These are phyloP conservation scores for Drosophila funebris DNA, from an alignment of 1,140 invertebrate species.

Conservation along the genomic window DNA sequence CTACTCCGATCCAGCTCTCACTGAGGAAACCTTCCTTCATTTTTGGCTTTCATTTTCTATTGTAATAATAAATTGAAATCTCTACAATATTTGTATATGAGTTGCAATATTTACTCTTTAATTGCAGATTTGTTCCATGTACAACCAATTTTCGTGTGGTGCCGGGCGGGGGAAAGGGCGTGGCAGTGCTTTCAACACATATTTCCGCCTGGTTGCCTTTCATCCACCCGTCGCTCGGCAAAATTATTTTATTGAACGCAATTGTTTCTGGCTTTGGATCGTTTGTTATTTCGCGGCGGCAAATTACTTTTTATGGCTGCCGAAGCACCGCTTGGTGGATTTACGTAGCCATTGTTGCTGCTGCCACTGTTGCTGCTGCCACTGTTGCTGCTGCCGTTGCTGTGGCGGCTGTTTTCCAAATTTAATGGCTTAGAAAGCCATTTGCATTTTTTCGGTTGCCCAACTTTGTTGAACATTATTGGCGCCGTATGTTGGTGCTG, in stretches of 20 bases:
- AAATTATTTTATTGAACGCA: constrained; percentile 83
- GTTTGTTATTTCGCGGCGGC: constrained; percentile 80
- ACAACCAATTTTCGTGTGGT: neutral
- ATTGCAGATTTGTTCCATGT: constrained; percentile 6
- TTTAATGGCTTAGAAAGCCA: constrained; percentile 83
- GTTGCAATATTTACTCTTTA: constrained; percentile 11
- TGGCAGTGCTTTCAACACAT: constrained; percentile 15
- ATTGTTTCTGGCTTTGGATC: constrained; percentile 81
- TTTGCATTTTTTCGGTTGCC: constrained; percentile 73
- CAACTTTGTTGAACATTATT: constrained; percentile 77
- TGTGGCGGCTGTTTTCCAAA: constrained; percentile 76
- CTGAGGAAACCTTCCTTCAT: neutral
- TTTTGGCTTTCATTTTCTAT: neutral
- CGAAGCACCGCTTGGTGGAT: constrained; percentile 30
- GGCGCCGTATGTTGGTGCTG: constrained; percentile 64
- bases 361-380: neutral
- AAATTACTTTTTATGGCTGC: constrained; percentile 80
- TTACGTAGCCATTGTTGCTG: constrained; percentile 2
- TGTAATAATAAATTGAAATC: constrained; percentile 11
- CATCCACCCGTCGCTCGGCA: constrained; percentile 26
- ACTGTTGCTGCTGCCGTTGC: constrained; percentile 14
- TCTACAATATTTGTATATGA: neutral
- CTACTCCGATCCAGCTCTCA: neutral
- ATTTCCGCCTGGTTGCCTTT: constrained; percentile 54
- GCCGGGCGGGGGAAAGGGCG: neutral